A percentile compares a stretch with the other conserved stretches of the same genome.
Conservation (phyloP, 2,888 invertebrate genomes). For the Automeris io region DNA sequence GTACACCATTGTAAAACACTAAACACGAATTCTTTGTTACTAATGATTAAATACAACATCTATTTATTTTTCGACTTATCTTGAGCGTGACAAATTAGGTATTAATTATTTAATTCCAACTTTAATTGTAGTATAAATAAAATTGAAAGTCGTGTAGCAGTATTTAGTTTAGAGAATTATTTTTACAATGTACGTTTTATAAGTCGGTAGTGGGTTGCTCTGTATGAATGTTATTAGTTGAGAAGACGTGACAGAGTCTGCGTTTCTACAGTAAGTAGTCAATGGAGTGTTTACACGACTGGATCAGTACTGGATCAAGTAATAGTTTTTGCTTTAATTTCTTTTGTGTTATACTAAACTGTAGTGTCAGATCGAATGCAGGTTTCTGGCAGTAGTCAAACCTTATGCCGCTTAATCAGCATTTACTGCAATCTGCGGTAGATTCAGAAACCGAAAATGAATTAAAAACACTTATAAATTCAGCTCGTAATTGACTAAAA, state of each 20-base stretch:
- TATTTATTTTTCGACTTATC: conserved; percentile 6
- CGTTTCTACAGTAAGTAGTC: conserved; percentile 4
- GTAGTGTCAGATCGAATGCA: no score
- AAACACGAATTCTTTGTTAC: neutral
- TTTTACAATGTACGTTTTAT: neutral
- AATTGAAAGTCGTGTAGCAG: neutral
- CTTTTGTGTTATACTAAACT: no score
- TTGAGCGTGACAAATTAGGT: neutral
- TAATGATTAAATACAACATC: neutral
- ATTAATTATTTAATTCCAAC: neutral
- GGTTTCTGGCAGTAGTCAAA: no score
- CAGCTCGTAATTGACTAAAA: no score
- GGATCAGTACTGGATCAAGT: neutral
- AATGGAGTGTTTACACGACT: conserved; percentile 2
- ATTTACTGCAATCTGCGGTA: no score
- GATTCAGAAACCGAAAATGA: no score
- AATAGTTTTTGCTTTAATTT: no score
- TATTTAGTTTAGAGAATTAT: no score
- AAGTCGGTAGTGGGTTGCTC: conserved; percentile 1
- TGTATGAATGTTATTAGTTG: conserved; percentile 1
- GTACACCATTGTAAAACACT: conserved; percentile 32
- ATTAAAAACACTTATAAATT: no score
- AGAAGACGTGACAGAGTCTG: conserved; percentile 7
- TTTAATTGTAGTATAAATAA: neutral
- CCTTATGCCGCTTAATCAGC: no score